Percentiles rank a stretch among this genome's conserved stretches.
phyloP scores from a whole-genome alignment of 2,888 invertebrate genomes.

The Hypena proboscidalis region DNA sequence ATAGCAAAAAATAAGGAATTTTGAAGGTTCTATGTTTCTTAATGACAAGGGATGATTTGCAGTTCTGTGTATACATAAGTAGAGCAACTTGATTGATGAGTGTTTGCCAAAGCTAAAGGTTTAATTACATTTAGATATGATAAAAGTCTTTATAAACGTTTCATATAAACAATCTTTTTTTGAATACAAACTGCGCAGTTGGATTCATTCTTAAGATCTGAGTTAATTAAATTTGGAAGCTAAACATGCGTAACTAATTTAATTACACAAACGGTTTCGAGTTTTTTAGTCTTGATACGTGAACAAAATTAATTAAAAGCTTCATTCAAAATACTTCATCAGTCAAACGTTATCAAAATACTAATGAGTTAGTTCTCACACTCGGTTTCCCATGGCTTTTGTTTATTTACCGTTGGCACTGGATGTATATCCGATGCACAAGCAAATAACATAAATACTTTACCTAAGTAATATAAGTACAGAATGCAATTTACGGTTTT shows the following conservation, averaged over 20 bases:
- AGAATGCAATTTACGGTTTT: too few relatives aligned
- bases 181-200: too few relatives aligned
- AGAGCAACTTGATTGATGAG: conserved; percentile 44
- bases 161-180: too few relatives aligned
- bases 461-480: too few relatives aligned
- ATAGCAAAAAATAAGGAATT: conserved; percentile 10
- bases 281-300: conserved; percentile 21
- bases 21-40: conserved; percentile 27
- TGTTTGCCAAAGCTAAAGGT: conserved; percentile 23
- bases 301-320: conserved; percentile 23
- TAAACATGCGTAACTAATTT: conserved; percentile 8
- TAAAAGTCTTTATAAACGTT: too few relatives aligned
- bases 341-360: conserved; percentile 44
- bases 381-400: conserved; percentile 53
- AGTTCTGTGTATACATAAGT: conserved; percentile 36
- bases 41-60: conserved; percentile 53
- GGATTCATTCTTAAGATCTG: too few relatives aligned
- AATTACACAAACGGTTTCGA: conserved; percentile 11
- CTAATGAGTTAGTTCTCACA: conserved; percentile 44
- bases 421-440: too few relatives aligned
- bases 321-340: conserved; percentile 30
- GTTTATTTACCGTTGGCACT: too few relatives aligned
- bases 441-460: too few relatives aligned
- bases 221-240: conserved; percentile 15
- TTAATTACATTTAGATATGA: conserved; percentile 24